Evolutionary conservation across 2,113 vertebrate genomes (phyloP), one percentile per base, ranked within the genome.

Genomic region (Limnothrissa miodon): DNA sequence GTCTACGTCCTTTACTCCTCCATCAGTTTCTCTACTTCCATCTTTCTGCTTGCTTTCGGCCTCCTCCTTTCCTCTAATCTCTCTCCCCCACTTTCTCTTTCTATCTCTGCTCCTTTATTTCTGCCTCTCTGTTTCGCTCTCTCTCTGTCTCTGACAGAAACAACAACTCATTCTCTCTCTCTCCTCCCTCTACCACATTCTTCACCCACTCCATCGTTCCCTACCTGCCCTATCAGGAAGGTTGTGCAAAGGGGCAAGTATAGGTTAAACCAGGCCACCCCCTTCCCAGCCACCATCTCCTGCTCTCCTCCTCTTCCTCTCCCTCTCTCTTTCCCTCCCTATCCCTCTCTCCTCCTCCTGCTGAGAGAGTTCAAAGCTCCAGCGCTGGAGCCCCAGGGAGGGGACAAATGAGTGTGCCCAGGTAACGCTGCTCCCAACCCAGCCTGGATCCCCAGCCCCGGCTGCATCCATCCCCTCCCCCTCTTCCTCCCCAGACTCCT

Each of bases 371-470:
- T 83, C 56, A 45, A 33, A 80, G 70, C 81, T 87, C 86, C 62
- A 39, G 83, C 62, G 48, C 25, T 79, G 83, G 87, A 82, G 86
- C 84, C 87, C 2, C n/a, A 19, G 82, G 66, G 87, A 81, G 78
- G 88, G 82, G 45, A 85, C 80, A 53, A 89, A 87, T 86, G 82
- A 91, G 89, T 90, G 87, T 84, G 86, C 59, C 85, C 84, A 82
- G 88, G 90, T 82, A 42, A 39, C 83, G 83, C 36, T 84, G 91
- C 90, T 90, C 89, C 62, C 39, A 74, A 78, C 82, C 84, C 82
- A 66, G 81, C 51, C 89, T 11, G 59, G 29, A 8, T 25, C 59
- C 3, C 2, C 56, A 53, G 48, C 56, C 59, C 6, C 8, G 25
- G 59, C 59, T 25, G 9, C n/a, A n/a, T n/a, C 59, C 10, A 9